Percentiles rank a stretch among this genome's conserved stretches.
Evolutionary conservation across 2,113 vertebrate genomes (phyloP).

Genomic region (Aphelocoma coerulescens): DNA sequence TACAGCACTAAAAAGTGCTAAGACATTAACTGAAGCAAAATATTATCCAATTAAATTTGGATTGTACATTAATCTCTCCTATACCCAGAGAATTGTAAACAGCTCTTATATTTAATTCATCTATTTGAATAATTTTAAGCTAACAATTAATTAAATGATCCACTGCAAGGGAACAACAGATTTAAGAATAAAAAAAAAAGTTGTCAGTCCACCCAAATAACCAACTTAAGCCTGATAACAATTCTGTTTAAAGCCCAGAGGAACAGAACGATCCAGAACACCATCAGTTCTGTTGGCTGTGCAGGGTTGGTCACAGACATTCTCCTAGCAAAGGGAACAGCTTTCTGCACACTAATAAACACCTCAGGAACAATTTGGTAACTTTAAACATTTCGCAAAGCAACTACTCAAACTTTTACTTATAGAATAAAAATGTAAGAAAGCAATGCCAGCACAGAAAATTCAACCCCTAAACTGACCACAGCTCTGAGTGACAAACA

Average conservation of each 20-base stretch:
- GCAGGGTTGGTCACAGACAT: not conserved
- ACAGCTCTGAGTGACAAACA: not conserved
- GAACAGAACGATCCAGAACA: not conserved
- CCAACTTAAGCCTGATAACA: not conserved
- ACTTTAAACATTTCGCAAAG: not conserved
- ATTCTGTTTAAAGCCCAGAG: not conserved
- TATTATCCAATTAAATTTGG: not conserved
- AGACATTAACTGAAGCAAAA: not conserved
- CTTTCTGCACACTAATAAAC: not conserved
- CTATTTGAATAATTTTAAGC: not conserved
- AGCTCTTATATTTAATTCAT: not conserved
- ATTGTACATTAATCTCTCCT: not conserved
- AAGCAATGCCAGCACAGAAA: not conserved
- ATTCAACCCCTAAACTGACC: not conserved
- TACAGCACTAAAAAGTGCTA: not conserved
- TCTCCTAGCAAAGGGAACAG: not conserved
- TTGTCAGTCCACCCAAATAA: not conserved
- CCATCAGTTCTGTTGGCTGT: not conserved
- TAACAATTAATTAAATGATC: not conserved
- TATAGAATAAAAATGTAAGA: not conserved
- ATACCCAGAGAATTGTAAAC: not conserved
- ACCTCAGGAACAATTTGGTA: not conserved
- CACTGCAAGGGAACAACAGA: not conserved
- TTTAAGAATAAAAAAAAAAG: not conserved
- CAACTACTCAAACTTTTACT: not conserved